Percentiles rank a stretch among this genome's conserved stretches.
phyloP scores from a whole-genome alignment of 2,888 invertebrate genomes.

The Trachelus troglodyta region DNA sequence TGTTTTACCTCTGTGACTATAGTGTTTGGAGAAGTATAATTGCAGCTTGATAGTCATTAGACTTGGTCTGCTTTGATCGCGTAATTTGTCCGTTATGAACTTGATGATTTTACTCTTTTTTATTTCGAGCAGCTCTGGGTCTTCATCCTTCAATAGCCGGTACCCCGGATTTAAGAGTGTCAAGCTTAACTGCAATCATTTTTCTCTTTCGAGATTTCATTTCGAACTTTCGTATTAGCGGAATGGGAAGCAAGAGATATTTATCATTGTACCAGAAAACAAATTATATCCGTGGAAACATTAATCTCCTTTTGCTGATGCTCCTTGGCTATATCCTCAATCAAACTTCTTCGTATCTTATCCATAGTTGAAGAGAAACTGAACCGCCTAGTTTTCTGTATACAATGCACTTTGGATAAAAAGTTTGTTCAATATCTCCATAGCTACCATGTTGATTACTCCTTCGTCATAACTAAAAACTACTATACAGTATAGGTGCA shows the following conservation, averaged over 20 bases:
- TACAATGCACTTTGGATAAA: conserved; percentile 3
- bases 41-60: conserved; percentile 74
- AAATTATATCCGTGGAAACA: conserved; percentile 49
- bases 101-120: conserved; percentile 38
- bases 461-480: no score
- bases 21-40: conserved; percentile 71
- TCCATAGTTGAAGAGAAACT: conserved; percentile 38
- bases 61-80: conserved; percentile 58
- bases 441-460: no score
- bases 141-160: conserved; percentile 29
- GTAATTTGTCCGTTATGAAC: conserved; percentile 48
- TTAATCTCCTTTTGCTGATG: conserved; percentile 42
- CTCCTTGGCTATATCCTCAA: conserved; percentile 41
- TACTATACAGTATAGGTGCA: no score
- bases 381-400: background rate
- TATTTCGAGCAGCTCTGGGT: conserved; percentile 16
- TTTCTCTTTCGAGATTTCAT: no score
- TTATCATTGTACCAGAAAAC: conserved; percentile 47
- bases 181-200: conserved; percentile 44
- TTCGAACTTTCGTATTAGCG: background rate
- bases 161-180: conserved; percentile 46
- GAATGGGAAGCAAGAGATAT: background rate
- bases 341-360: conserved; percentile 38
- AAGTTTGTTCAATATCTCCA: conserved; percentile 49
- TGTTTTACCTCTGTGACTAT: conserved; percentile 65